A percentile compares a stretch with the other conserved stretches of the same genome.
Conservation (phyloP, 1,140 invertebrate genomes). For the Ditylenchus dipsaci region DNA sequence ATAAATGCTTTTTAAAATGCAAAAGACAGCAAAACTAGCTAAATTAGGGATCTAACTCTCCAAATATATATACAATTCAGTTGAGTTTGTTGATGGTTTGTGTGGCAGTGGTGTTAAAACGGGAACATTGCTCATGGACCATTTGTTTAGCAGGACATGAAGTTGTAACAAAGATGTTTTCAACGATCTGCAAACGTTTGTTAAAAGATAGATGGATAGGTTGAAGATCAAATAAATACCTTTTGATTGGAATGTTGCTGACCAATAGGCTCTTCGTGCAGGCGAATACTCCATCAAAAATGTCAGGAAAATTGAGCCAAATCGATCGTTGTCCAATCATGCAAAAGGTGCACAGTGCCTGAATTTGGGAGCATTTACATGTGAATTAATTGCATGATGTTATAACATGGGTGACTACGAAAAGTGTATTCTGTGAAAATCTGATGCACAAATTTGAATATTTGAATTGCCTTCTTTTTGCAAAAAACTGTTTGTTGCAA, state of each 20-base stretch:
- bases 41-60: too few relatives aligned
- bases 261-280: conserved; percentile 10
- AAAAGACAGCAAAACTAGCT: background rate
- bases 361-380: too few relatives aligned
- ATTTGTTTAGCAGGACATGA: conserved; percentile 16
- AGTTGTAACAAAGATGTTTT: conserved; percentile 20
- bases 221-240: conserved; percentile 12
- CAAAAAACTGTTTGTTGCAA: too few relatives aligned
- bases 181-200: background rate
- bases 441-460: too few relatives aligned
- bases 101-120: conserved; percentile 14
- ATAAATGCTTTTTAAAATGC: background rate
- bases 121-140: conserved; percentile 18
- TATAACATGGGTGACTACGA: too few relatives aligned
- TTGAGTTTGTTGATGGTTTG: conserved; percentile 12
- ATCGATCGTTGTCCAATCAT: conserved; percentile 19
- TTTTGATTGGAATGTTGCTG: conserved; percentile 5
- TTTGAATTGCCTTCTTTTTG: too few relatives aligned
- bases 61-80: too few relatives aligned
- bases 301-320: conserved; percentile 29
- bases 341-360: conserved; percentile 22
- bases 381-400: too few relatives aligned
- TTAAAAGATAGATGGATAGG: background rate
- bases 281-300: conserved; percentile 22
- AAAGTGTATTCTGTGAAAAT: too few relatives aligned